phyloP scores from a whole-genome alignment of 37 sponge, comb jelly and placozoan genomes.

The Beroe forskalii region DNA sequence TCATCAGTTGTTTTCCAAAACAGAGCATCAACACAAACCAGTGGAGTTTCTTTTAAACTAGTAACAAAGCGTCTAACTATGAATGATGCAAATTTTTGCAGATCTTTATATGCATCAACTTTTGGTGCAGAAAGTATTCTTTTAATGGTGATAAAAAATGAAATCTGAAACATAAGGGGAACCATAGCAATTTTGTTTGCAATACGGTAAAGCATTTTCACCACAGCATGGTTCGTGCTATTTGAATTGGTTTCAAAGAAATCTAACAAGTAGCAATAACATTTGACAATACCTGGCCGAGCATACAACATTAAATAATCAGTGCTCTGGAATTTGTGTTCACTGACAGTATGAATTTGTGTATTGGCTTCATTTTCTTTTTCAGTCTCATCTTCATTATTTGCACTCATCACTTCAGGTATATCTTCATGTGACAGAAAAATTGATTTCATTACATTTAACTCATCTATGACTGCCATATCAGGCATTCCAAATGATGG shows the following conservation, averaged over 20 bases:
- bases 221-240: conserved; percentile 3
- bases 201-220: conserved; percentile 41
- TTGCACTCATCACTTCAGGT: conserved; percentile 29
- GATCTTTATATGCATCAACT: conserved; percentile 31
- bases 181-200: conserved; percentile 54
- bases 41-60: conserved; percentile 9
- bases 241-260: conserved; percentile 48
- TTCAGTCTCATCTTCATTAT: neutral
- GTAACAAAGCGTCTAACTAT: neutral
- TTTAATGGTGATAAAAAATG: conserved; percentile 32
- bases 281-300: conserved; percentile 44
- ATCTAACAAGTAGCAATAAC: conserved; percentile 41
- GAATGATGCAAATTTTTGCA: conserved; percentile 47
- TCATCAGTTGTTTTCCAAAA: conserved; percentile 61
- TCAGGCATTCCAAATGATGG: conserved; percentile 64
- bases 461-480: conserved; percentile 52
- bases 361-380: neutral
- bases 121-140: conserved; percentile 27
- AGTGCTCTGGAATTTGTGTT: conserved; percentile 43
- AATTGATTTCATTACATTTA: conserved; percentile 41
- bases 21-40: conserved; percentile 28
- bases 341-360: conserved; percentile 16
- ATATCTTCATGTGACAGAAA: conserved; percentile 50
- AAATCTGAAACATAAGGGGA: conserved; percentile 60
- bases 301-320: conserved; percentile 64